Evolutionary conservation across 1,140 invertebrate genomes (phyloP).

Genomic region (Lutraria rhynchaena): DNA sequence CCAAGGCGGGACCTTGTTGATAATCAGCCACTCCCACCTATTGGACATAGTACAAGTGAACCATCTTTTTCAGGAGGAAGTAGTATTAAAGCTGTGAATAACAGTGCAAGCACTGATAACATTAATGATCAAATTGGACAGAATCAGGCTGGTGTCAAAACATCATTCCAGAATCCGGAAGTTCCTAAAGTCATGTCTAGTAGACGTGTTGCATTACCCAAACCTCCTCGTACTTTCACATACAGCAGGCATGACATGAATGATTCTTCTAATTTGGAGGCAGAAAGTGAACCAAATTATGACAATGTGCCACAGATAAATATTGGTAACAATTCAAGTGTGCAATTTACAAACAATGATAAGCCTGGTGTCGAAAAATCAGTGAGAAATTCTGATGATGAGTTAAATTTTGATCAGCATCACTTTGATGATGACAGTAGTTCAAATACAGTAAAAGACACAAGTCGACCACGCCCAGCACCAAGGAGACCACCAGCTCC

Average conservation of each 20-base stretch:
- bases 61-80: conserved; percentile 1
- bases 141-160: not conserved
- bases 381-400: conserved; percentile 2
- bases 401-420: conserved; percentile 25
- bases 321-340: conserved; percentile 21
- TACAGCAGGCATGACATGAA: conserved; percentile 53
- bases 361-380: not conserved
- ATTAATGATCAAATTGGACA: not conserved
- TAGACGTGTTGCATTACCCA: conserved; percentile 23
- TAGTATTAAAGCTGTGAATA: not conserved
- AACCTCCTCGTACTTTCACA: conserved; percentile 37
- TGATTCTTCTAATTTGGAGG: conserved; percentile 2
- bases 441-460: not conserved
- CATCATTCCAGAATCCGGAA: conserved; percentile 12
- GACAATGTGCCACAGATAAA: conserved; percentile 11
- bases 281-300: not conserved
- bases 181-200: conserved; percentile 3
- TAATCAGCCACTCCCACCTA: conserved; percentile 34
- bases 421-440: conserved; percentile 23
- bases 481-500: conserved; percentile 39
- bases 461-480: not conserved
- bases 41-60: conserved; percentile 31
- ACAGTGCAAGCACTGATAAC: not conserved
- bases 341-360: conserved; percentile 44
- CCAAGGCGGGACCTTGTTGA: conserved; percentile 35